These are phyloP conservation scores for Temnothorax curvispinosus DNA, from an alignment of 1,140 invertebrate species.

Conservation along the genomic window DNA sequence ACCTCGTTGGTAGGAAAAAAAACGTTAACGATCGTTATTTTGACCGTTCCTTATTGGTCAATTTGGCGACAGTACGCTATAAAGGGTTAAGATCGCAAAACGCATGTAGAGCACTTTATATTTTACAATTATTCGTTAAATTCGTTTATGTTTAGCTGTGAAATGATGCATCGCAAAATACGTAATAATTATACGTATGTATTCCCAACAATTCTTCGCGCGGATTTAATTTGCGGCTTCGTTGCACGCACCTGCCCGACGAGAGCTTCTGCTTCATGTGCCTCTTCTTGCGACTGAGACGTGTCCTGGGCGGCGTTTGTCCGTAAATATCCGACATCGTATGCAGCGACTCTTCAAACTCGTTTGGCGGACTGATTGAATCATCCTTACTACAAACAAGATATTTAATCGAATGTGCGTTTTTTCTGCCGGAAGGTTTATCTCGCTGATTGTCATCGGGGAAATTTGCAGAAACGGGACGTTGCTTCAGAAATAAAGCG, in stretches of 20 bases:
- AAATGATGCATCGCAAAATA: not conserved
- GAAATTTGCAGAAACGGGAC: not conserved
- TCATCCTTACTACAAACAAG: slow-evolving; percentile 60
- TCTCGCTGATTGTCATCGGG: not conserved
- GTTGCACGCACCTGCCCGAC: slow-evolving; percentile 59
- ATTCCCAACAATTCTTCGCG: not conserved
- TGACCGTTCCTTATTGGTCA: no score
- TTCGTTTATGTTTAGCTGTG: not conserved
- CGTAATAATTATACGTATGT: not conserved
- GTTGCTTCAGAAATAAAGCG: not conserved
- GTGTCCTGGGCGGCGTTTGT: slow-evolving; percentile 78
- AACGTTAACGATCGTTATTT: no score
- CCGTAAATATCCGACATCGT: slow-evolving; percentile 80
- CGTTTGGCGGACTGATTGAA: slow-evolving; percentile 59
- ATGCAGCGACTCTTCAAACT: slow-evolving; percentile 75
- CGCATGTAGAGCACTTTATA: not conserved
- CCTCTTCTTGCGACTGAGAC: slow-evolving; percentile 75
- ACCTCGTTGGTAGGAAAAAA: no score
- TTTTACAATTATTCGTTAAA: not conserved
- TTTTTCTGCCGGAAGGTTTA: slow-evolving; percentile 23
- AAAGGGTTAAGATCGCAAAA: not conserved
- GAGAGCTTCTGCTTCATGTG: slow-evolving; percentile 73
- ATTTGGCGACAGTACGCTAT: no score
- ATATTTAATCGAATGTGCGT: slow-evolving; percentile 40
- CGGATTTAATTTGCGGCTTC: slow-evolving; percentile 15